Base-by-base conservation (phyloP, 2,888 invertebrate species). In the Synanthedon formicaeformis region DNA sequence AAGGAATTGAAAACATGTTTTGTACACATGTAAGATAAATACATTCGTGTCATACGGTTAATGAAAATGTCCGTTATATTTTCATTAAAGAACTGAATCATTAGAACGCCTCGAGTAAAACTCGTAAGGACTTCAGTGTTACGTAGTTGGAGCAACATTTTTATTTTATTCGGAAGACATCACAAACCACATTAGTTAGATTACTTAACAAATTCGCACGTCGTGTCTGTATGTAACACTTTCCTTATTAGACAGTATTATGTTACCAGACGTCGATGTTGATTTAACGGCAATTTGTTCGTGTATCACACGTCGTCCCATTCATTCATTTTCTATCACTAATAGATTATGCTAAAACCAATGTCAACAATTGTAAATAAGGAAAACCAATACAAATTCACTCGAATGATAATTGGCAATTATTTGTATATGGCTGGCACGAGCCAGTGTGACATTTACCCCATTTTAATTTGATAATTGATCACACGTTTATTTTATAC, bases 181-280 rank as follows among this genome's bases (percentile, higher is more conserved):
- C 12, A 14, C 13, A 45, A 6, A 13, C 8, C 45, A 16, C 23
- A 23, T 23, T 23, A 23, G 23, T 49, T 50, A 60, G 34, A 56
- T 66, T 64, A 61, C 60, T 58, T 55, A 64, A 62, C 56, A 56
- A 58, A 61, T 65, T 58, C 58, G 56, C 57, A 59, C 55, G 54
- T 60, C 53, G 57, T 59, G 57, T 61, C 58, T 55, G 51, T 56
- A 41, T 53, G 56, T 58, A 55, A 58, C 60, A 59, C 62, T 67
- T 66, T 69, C 65, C 63, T 64, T 64, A 61, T 60, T 59, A 61
- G 57, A 57, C 18, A 48, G 53, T 56, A 53, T 61, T 60, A 48
- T 50, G 56, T 51, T 59, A 64, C 13, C 13, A 48, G 49, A 53
- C 54, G 41, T 41, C 41, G 54, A 40, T 51, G 13, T 23, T 40